Evolutionary conservation across 2,797 vertebrate genomes (phyloP).

Genomic region (Lepidocolaptes lacrymiger): DNA sequence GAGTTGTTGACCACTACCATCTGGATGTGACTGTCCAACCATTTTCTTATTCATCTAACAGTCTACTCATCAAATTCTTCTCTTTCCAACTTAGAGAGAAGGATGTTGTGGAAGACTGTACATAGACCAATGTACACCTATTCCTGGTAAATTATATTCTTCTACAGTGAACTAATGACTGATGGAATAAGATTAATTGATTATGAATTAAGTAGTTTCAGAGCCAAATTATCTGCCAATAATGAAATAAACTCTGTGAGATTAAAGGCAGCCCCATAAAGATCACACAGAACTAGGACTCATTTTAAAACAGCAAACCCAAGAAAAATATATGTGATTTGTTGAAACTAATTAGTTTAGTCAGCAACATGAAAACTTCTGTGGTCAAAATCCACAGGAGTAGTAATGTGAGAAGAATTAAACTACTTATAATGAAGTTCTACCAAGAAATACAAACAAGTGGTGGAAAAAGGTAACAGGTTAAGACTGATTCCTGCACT

Average conservation of each 20-base stretch:
- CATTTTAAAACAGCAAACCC: not conserved
- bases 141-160: not conserved
- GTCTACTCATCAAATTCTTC: not conserved
- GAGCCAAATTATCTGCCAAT: not conserved
- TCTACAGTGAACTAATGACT: not conserved
- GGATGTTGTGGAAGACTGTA: too few species aligned
- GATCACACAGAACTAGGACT: not conserved
- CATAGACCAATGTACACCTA: not conserved
- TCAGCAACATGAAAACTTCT: not conserved
- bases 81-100: not conserved
- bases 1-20: not conserved
- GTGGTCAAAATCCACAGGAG: not conserved
- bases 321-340: not conserved
- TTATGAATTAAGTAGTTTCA: not conserved
- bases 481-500: not conserved
- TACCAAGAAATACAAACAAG: not conserved
- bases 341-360: not conserved
- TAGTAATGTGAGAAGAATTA: not conserved
- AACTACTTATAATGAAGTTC: not conserved
- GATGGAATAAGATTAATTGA: not conserved
- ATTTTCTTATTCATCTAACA: not conserved
- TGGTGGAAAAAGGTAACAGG: not conserved
- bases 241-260: not conserved
- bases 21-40: not conserved
- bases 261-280: not conserved